Base-by-base conservation (phyloP, 2,888 invertebrate species). In the Caenorhabditis sinica region DNA sequence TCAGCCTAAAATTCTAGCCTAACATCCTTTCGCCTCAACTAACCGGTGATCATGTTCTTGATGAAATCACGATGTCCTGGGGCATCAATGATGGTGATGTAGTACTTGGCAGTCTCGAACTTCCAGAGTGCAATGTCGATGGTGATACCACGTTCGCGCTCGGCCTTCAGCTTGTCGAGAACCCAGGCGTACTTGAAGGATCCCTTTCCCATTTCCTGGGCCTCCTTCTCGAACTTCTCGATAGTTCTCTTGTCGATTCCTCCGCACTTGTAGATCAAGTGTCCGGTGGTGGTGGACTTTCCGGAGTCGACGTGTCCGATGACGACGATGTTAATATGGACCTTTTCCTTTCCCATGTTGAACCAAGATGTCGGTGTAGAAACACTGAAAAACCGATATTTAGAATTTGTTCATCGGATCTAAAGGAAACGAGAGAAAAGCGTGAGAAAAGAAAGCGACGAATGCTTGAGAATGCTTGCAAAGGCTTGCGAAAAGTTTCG, bases 101-200 rank as follows among this genome's bases (percentile, higher is more conserved):
- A 92, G 91, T 90, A 92, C 88, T 91, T 92, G 88, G 92, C 83
- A 58, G 92, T 92, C 86, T 92, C 92, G 90, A 92, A 92, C 89
- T 92, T 92, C 92, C 92, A 92, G 88, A 92, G 89, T 68, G 92
- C 92, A 79, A 92, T 92, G 83, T 92, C 92, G 89, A 92, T 92
- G 88, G 92, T 92, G 88, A 92, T 92, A 91, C 92, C 92, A 90
- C 92, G 92, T 86, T 92, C 92, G 80, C 92, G 91, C 88, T 92
- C 92, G 66, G 92, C 92, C 95, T 99, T 99, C 94, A 99, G 95
- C 95, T 99, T 99, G 95, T 99, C 99, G 95, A 99, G 95, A 91
- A 99, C 99, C 98, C 98, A 99, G 93, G 98, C 98, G 94, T 99
- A 99, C 94, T 99, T 99, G 96, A 99, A 99, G 94, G 98, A 99